Base-by-base conservation (phyloP, 2,888 invertebrate species). In the Notodonta ziczac region DNA sequence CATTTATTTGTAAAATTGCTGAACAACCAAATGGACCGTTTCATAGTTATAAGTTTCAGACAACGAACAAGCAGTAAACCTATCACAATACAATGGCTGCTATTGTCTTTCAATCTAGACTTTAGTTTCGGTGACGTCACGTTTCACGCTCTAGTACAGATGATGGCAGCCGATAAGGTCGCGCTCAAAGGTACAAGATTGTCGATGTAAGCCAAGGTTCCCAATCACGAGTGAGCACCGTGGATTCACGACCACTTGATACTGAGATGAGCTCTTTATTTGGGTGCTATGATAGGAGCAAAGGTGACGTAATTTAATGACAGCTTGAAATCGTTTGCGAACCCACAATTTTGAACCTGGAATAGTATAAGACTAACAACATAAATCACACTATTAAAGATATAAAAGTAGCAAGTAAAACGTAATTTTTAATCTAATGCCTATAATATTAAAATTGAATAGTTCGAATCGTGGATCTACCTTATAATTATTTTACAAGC, bases 21-120 rank as follows among this genome's bases (percentile, higher is more conserved):
- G n/a, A n/a, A n/a, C n/a, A n/a, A n/a, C n/a, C n/a, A 35, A 35
- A 35, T 2, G 24, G 24, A 24, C 35, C 35, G 5, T 7, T 35
- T 35, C 42, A 12, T 10, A 42, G 42, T 1, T 6, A 4, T 10
- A 8, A 42, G 42, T 42, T 46, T 56, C 62, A 68, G 56, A 62
- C 40, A 52, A 55, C 65, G 35, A 35, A 35, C 6, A 35, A 70
- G 63, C 65, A 72, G 69, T 63, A 13, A 24, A 24, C 24, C 24
- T 32, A 58, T 58, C 56, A 9, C 50, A 50, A 50, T 50, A 50
- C 50, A 50, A 50, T 14, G 10, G 50, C 16, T 2, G 16, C 50
- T 16, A 50, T 16, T 50, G 50, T 53, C 32, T 32, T 51, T 51
- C 16, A 16, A 51, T 14, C n/a, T 53, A 53, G 35, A 53, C 24